Evolutionary conservation across 2,113 vertebrate genomes (phyloP).

Genomic region (Ovibos moschatus): DNA sequence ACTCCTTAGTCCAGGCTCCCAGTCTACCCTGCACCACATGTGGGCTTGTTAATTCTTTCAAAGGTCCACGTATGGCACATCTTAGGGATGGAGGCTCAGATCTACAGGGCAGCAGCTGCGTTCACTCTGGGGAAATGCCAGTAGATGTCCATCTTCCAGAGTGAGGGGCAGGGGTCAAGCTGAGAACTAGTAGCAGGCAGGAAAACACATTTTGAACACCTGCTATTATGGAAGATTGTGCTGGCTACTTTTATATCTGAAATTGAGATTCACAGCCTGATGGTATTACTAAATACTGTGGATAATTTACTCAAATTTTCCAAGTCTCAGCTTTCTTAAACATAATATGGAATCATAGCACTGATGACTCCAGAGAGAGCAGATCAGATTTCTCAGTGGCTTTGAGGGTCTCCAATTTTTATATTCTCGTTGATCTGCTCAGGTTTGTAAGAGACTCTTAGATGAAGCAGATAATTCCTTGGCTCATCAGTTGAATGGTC

Average conservation of each 20-base stretch:
- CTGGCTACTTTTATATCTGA: background rate
- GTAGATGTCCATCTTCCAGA: background rate
- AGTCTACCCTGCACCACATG: background rate
- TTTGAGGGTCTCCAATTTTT: background rate
- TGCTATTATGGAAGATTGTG: background rate
- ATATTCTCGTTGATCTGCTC: background rate
- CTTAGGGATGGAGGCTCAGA: background rate
- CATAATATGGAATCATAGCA: background rate
- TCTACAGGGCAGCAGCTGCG: background rate
- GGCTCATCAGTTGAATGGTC: too few relatives aligned
- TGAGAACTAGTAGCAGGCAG: background rate
- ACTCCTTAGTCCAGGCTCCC: background rate
- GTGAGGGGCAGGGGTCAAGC: background rate
- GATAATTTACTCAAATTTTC: background rate
- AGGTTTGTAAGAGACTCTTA: background rate
- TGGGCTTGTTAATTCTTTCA: slow-evolving; percentile 38
- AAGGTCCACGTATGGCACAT: background rate
- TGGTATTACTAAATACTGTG: background rate
- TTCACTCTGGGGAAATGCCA: background rate
- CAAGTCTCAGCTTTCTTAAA: background rate
- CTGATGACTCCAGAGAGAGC: background rate
- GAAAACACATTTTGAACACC: background rate
- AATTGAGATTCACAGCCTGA: background rate
- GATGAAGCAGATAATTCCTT: background rate
- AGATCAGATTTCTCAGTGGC: background rate